Evolutionary conservation across 2,113 vertebrate genomes (phyloP).

Genomic region (Hylia prasina): DNA sequence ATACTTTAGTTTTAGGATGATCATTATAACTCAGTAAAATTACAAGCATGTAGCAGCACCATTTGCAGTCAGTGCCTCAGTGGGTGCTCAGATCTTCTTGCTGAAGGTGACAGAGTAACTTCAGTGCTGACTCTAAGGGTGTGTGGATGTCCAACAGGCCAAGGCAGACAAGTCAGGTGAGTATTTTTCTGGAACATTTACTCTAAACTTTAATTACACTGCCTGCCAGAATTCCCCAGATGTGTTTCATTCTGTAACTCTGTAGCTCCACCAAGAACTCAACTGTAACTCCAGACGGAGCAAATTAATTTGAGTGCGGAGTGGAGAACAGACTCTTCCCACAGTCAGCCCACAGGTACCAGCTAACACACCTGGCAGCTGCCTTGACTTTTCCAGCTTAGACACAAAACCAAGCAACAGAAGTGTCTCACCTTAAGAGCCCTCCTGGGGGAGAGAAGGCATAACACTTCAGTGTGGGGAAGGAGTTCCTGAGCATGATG

Average conservation of each 20-base stretch:
- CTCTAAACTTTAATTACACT: background rate
- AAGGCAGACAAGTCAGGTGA: background rate
- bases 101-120: background rate
- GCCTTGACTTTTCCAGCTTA: background rate
- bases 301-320: background rate
- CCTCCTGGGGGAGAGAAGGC: constrained; percentile 95
- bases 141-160: background rate
- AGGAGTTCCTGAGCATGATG: constrained; percentile 78
- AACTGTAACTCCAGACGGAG: background rate
- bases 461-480: constrained; percentile 83
- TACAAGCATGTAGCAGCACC: background rate
- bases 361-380: background rate
- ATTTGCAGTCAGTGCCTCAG: background rate
- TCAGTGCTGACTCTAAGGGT: background rate
- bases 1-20: background rate
- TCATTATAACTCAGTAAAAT: background rate
- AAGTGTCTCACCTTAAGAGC: constrained; percentile 82
- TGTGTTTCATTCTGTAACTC: background rate
- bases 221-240: background rate
- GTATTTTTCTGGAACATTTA: background rate
- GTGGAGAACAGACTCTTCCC: background rate
- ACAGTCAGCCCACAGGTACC: background rate
- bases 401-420: background rate
- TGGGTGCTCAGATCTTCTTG: background rate
- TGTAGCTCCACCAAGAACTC: accelerated